Evolutionary conservation across 2,797 vertebrate genomes (phyloP).

Genomic region (Champsocephalus esox): DNA sequence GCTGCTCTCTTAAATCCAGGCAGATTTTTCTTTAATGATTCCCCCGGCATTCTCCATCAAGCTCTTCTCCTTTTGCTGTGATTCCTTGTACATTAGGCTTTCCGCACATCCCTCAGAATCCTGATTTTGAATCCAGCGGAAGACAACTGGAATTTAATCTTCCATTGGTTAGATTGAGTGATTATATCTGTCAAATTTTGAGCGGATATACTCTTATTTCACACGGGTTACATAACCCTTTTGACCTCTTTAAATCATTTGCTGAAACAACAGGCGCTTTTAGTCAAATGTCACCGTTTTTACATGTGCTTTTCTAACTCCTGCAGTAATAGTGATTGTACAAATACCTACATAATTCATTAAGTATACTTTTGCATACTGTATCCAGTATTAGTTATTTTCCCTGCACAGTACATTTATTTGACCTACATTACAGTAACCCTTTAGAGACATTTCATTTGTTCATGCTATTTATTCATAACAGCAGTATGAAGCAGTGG

Average conservation of each 20-base stretch:
- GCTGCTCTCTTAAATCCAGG: slow-evolving; percentile 63
- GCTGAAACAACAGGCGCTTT: slow-evolving; percentile 18
- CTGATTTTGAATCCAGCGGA: slow-evolving; percentile 38
- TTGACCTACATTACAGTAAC: slow-evolving; percentile 12
- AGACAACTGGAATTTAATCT: slow-evolving; percentile 54
- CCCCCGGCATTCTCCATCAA: slow-evolving; percentile 39
- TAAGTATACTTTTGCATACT: neutral
- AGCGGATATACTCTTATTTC: slow-evolving; percentile 18
- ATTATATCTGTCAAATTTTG: slow-evolving; percentile 34
- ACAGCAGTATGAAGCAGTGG: neutral
- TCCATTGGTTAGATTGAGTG: neutral
- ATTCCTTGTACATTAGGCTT: slow-evolving; percentile 57
- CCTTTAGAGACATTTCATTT: slow-evolving; percentile 12
- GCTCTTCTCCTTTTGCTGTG: slow-evolving; percentile 40
- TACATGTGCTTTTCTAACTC: slow-evolving; percentile 8
- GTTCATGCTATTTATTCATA: slow-evolving; percentile 8
- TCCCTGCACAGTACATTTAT: neutral
- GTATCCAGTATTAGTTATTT: neutral
- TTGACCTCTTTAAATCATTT: slow-evolving; percentile 23
- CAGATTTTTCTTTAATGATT: slow-evolving; percentile 70
- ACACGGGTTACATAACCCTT: slow-evolving; percentile 7
- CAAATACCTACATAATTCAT: neutral
- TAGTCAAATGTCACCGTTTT: neutral
- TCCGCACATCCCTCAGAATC: slow-evolving; percentile 35
- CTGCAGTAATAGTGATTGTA: neutral